Evolutionary conservation across 2,888 invertebrate genomes (phyloP).

Genomic region (Pammene fasciana): DNA sequence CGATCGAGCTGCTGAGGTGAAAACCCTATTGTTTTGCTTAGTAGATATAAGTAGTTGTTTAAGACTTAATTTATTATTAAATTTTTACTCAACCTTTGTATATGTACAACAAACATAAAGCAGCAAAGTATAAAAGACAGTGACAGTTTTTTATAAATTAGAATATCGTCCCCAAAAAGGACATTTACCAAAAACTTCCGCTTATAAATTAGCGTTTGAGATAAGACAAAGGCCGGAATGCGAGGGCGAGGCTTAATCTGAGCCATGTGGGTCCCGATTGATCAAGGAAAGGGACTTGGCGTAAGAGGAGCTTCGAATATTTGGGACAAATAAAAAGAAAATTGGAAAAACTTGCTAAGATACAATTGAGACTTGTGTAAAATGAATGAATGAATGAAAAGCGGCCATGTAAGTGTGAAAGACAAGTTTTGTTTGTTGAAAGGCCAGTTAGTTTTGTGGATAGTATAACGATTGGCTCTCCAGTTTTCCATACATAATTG

Average conservation of each 20-base stretch:
- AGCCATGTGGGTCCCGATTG: conserved; percentile 54
- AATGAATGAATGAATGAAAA: too few relatives aligned
- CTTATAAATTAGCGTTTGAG: conserved; percentile 67
- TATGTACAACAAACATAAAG: too few relatives aligned
- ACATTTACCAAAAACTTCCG: conserved; percentile 61
- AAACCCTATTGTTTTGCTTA: too few relatives aligned
- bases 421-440: too few relatives aligned
- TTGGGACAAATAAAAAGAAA: not conserved
- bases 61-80: too few relatives aligned
- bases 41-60: too few relatives aligned
- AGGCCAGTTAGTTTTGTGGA: too few relatives aligned
- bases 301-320: conserved; percentile 21
- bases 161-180: conserved; percentile 44
- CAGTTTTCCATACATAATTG: too few relatives aligned
- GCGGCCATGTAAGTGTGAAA: too few relatives aligned
- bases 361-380: not conserved
- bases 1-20: too few relatives aligned
- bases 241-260: conserved; percentile 47
- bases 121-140: not conserved
- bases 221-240: conserved; percentile 61
- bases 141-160: conserved; percentile 40
- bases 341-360: not conserved
- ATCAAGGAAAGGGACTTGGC: conserved; percentile 43
- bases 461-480: too few relatives aligned
- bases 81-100: too few relatives aligned